Base-by-base conservation (phyloP, 2,797 vertebrate species). In the Premnoplex brunnescens region DNA sequence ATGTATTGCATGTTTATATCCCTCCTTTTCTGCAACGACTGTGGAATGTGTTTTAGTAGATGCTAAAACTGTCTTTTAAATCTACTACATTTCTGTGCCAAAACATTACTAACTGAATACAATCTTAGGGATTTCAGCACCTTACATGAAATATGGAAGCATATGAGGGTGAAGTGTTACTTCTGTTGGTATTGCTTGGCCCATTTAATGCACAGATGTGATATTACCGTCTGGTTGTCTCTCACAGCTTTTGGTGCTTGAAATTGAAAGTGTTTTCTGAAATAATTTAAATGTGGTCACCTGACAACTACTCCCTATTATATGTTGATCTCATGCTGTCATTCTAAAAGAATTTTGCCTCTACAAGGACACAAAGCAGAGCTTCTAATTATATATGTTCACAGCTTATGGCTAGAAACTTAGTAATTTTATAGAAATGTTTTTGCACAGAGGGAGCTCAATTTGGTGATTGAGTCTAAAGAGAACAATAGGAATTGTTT, bases 311-410 rank as follows among this genome's bases (percentile, higher is more conserved):
- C 66, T 96, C 91, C 39, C 12, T 91, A n/a, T 88, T 75, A 16
- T 78, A 26, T 69, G 55, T 60, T 95, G 51, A 60, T 84, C 73
- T 89, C 51, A 27, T 36, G 66, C n/a, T 85, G 71, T 88, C n/a
- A 41, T 91, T 92, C 82, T 89, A n/a, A 72, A 95, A 89, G 64
- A 91, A 85, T 91, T 93, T 85, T 83, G 76, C 28, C 34, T 84
- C 22, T 84, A 52, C 28, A 82, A 93, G 91, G 66, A 84, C n/a
- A 91, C 59, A 91, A 78, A 96, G 58, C 73, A 76, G 79, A 88
- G 51, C 58, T 93, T 52, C 66, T 96, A 93, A 97, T 97, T 92
- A 93, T 59, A 91, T 51, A 41, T 85, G 66, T 93, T 96, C 73
- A 51, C 62, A 89, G 82, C 79, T 92, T 89, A 78, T 75, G 69